A percentile compares a stretch with the other conserved stretches of the same genome.
phyloP scores from a whole-genome alignment of 2,888 invertebrate genomes.

The Drosophila stalkeri region DNA sequence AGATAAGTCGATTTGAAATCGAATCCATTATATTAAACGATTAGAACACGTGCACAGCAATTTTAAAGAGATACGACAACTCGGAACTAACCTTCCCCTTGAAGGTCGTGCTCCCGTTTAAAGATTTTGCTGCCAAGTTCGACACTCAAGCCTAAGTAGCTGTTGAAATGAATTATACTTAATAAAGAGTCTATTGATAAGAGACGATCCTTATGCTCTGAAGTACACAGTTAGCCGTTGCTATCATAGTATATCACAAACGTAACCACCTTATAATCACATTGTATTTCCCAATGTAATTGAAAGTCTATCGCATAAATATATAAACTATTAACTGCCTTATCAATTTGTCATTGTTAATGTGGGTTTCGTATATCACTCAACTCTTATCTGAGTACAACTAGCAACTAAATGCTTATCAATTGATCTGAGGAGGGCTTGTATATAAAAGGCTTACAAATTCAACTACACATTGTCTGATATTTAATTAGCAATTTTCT shows the following conservation, averaged over 20 bases:
- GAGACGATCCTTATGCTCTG: neutral
- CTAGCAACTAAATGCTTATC: constrained; percentile 26
- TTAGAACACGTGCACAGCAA: neutral
- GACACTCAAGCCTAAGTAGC: neutral
- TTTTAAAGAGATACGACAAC: neutral
- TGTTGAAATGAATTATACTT: neutral
- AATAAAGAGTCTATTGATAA: neutral
- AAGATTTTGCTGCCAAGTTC: neutral
- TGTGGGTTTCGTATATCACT: neutral
- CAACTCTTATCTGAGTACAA: constrained; percentile 31
- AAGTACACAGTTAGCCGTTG: neutral
- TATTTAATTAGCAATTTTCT: neutral
- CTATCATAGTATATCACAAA: neutral
- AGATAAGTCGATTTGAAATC: neutral
- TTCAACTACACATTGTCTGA: neutral
- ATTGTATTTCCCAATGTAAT: constrained; percentile 2
- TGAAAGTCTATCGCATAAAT: neutral
- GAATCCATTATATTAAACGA: neutral
- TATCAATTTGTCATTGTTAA: constrained; percentile 22
- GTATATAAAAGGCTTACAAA: constrained; percentile 6
- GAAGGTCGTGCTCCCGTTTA: neutral
- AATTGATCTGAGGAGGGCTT: constrained; percentile 13
- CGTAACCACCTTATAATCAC: neutral
- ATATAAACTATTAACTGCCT: constrained; percentile 1
- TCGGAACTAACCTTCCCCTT: neutral